A percentile compares a stretch with the other conserved stretches of the same genome.
phyloP scores from a whole-genome alignment of 2,888 invertebrate genomes.

The Leucophenga montana region DNA sequence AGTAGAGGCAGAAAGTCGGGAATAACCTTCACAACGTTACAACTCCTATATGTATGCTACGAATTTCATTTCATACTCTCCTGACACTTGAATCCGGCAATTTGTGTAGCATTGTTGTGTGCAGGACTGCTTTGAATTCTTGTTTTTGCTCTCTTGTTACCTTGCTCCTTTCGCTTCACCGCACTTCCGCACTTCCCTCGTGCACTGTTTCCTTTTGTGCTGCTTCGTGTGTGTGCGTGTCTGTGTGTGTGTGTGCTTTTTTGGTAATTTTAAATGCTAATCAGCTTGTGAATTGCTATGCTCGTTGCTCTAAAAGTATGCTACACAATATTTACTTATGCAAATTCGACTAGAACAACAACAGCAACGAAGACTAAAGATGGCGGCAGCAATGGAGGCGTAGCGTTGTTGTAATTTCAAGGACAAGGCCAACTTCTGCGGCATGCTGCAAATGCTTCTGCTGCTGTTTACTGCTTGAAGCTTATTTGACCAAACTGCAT shows the following conservation, averaged over 20 bases:
- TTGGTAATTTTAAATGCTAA: slow-evolving; percentile 24
- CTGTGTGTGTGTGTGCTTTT: too few relatives aligned
- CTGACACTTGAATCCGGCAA: slow-evolving; percentile 4
- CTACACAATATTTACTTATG: slow-evolving; percentile 24
- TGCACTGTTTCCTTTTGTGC: too few relatives aligned
- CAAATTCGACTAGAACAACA: background rate
- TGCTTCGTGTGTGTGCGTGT: background rate
- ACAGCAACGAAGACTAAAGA: too few relatives aligned
- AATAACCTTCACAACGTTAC: background rate
- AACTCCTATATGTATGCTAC: slow-evolving; percentile 6
- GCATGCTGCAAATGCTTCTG: too few relatives aligned
- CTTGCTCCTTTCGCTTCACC: too few relatives aligned
- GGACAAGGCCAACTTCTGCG: too few relatives aligned
- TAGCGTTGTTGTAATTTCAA: background rate
- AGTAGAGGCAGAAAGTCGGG: background rate
- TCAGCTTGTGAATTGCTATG: slow-evolving; percentile 12
- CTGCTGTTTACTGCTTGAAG: background rate
- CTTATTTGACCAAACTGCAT: slow-evolving; percentile 1
- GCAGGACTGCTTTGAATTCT: background rate
- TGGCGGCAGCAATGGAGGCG: too few relatives aligned
- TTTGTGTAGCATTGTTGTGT: slow-evolving; percentile 17
- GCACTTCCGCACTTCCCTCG: too few relatives aligned
- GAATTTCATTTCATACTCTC: slow-evolving; percentile 13
- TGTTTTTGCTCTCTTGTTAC: background rate
- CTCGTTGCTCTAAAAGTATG: slow-evolving; percentile 1